These are phyloP conservation scores for Thunnus thynnus DNA, from an alignment of 2,113 vertebrate genomes.

Conservation along the genomic window DNA sequence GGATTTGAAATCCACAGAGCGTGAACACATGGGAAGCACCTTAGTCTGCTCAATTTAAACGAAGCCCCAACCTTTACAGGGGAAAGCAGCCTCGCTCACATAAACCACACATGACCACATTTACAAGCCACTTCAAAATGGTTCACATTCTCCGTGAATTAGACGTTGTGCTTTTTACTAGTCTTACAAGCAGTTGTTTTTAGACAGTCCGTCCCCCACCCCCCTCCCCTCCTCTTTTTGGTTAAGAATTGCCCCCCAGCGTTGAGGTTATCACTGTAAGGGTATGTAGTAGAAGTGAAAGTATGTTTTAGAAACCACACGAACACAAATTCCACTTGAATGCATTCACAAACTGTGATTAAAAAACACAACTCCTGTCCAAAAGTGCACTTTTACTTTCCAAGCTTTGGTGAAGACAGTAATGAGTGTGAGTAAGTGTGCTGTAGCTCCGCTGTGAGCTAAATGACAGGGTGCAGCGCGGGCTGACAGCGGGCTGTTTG, in stretches of 20 bases:
- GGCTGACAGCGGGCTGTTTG: constrained; percentile 61
- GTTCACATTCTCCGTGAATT: constrained; percentile 47
- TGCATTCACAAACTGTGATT: constrained; percentile 34
- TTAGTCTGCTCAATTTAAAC: constrained; percentile 26
- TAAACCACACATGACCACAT: constrained; percentile 66
- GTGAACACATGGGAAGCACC: constrained; percentile 13
- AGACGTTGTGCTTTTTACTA: constrained; percentile 36
- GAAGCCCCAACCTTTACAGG: constrained; percentile 28
- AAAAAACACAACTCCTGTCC: constrained; percentile 40
- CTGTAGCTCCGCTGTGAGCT: constrained; percentile 38
- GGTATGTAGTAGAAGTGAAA: constrained; percentile 21
- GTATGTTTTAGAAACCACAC: constrained; percentile 61
- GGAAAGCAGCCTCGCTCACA: constrained; percentile 37
- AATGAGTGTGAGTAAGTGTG: constrained; percentile 51
- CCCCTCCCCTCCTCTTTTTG: not conserved
- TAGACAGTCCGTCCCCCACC: constrained; percentile 6
- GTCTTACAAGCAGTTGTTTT: constrained; percentile 44
- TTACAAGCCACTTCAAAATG: constrained; percentile 68
- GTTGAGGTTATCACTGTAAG: constrained; percentile 21
- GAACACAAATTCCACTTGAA: constrained; percentile 57
- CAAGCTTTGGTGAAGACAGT: constrained; percentile 35
- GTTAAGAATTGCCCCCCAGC: constrained; percentile 20
- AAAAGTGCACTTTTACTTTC: constrained; percentile 59
- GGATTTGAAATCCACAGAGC: constrained; percentile 30
- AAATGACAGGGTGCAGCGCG: constrained; percentile 71